A percentile compares a stretch with the other conserved stretches of the same genome.
Evolutionary conservation across 37 sponge, comb jelly and placozoan genomes (phyloP).

Genomic region (Oscarella lobularis): DNA sequence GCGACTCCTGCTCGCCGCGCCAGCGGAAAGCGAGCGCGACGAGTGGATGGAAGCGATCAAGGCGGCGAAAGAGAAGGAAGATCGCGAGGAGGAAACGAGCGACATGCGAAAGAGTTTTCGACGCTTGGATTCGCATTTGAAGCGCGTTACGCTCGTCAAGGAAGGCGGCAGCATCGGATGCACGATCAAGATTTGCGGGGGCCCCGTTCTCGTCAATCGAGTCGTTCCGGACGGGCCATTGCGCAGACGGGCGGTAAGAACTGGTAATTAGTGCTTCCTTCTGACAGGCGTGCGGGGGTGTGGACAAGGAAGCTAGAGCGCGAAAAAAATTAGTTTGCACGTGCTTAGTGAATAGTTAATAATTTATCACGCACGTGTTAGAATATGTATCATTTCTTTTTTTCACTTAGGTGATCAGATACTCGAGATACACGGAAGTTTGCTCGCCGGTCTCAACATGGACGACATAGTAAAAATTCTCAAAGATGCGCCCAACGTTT

Average conservation of each 20-base stretch:
- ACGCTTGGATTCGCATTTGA: slow-evolving; percentile 29
- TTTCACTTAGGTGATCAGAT: slow-evolving; percentile 73
- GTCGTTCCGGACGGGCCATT: slow-evolving; percentile 64
- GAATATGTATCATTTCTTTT: no score
- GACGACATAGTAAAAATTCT: slow-evolving; percentile 40
- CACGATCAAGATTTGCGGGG: slow-evolving; percentile 65
- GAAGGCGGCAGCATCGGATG: slow-evolving; percentile 61
- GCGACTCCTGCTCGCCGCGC: slow-evolving; percentile 33
- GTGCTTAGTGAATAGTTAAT: no score
- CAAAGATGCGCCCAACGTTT: slow-evolving; percentile 23
- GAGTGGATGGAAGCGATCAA: slow-evolving; percentile 32
- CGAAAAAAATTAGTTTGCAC: no score
- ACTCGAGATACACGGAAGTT: slow-evolving; percentile 47
- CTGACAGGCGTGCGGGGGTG: no score
- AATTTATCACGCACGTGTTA: no score
- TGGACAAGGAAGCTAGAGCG: no score
- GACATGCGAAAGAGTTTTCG: slow-evolving; percentile 36
- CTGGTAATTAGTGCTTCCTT: no score
- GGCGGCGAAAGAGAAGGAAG: slow-evolving; percentile 32
- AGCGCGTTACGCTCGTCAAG: slow-evolving; percentile 49
- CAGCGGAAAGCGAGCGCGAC: slow-evolving; percentile 19
- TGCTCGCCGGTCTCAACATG: slow-evolving; percentile 23
- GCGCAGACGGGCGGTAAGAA: slow-evolving; percentile 50
- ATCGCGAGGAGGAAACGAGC: slow-evolving; percentile 33
- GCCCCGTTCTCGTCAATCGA: slow-evolving; percentile 44